Base-by-base conservation (phyloP, 1,140 invertebrate genomes). In the Trachelipus rathkii region DNA sequence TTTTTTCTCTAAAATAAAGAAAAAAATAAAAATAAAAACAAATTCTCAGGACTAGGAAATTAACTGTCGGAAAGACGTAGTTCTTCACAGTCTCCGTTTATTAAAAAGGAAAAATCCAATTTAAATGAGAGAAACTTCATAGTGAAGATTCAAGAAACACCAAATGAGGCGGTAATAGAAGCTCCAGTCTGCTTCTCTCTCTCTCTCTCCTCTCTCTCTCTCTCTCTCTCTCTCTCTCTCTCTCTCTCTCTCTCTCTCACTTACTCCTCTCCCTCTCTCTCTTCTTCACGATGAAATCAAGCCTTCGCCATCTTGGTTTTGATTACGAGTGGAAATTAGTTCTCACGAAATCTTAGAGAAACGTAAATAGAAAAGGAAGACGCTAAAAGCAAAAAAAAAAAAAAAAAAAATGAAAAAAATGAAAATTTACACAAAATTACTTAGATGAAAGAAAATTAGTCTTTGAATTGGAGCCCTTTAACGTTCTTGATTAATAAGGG, bases 281-380 rank as follows among this genome's bases (percentile, higher is more conserved):
- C 21, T 46, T 46, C 44, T 60, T 45, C 69, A 21, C 73, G 77
- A 73, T 46, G 73, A 75, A 68, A 78, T 78, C 46, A 75, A 71
- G 73, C 60, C 71, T 68, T 23, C 44, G 73, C 77, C 77, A 75
- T 78, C 73, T 78, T 78, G 77, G 69, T 78, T 67, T 73, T 78
- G 77, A 78, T 78, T 78, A 78, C 73, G 77, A 44, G 72, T 9
- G 77, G 77, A 78, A 78, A 78, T 78, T 78, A 78, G 77, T 78
- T 78, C 68, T 78, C 74, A 50, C 67, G 77, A 24, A 68, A 53
- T 50, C 43, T 43, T 53, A 24, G 45, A 44, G n/a, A n/a, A n/a
- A n/a, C n/a, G n/a, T n/a, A n/a, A n/a, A n/a, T n/a, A n/a, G n/a
- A n/a, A n/a, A n/a, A n/a, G n/a, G n/a, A n/a, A n/a, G n/a, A n/a